phyloP scores from a whole-genome alignment of 2,888 invertebrate species.

The Ecdyonurus torrentis region DNA sequence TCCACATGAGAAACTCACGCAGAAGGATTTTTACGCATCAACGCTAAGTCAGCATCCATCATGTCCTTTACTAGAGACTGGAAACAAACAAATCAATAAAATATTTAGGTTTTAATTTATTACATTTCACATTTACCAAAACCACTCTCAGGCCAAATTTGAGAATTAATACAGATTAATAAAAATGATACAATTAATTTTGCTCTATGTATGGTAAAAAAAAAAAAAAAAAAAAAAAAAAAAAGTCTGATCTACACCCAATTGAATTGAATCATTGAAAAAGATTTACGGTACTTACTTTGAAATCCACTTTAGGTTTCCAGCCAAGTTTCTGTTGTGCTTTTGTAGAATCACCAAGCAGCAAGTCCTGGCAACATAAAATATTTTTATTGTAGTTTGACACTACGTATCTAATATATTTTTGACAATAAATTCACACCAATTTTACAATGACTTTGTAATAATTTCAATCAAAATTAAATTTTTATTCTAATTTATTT shows the following conservation, averaged over 20 bases:
- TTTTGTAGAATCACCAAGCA: conserved; percentile 88
- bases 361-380: conserved; percentile 46
- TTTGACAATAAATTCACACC: too few species aligned
- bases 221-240: too few species aligned
- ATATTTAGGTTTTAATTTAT: not conserved
- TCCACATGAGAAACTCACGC: conserved; percentile 39
- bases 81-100: conserved; percentile 20
- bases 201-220: too few species aligned
- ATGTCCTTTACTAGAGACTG: conserved; percentile 80
- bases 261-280: too few species aligned
- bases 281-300: conserved; percentile 26
- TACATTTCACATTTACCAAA: not conserved
- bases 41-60: conserved; percentile 75
- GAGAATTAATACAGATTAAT: too few species aligned
- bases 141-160: not conserved
- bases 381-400: too few species aligned
- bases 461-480: too few species aligned
- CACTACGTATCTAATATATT: too few species aligned
- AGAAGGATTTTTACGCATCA: conserved; percentile 82
- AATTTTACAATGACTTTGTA: too few species aligned
- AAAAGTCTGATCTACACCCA: too few species aligned
- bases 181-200: too few species aligned
- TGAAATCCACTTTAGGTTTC: conserved; percentile 65
- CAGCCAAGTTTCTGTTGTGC: conserved; percentile 76
- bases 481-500: too few species aligned